Evolutionary conservation across 1,140 invertebrate species (phyloP).

Genomic region (Telenomus remus): DNA sequence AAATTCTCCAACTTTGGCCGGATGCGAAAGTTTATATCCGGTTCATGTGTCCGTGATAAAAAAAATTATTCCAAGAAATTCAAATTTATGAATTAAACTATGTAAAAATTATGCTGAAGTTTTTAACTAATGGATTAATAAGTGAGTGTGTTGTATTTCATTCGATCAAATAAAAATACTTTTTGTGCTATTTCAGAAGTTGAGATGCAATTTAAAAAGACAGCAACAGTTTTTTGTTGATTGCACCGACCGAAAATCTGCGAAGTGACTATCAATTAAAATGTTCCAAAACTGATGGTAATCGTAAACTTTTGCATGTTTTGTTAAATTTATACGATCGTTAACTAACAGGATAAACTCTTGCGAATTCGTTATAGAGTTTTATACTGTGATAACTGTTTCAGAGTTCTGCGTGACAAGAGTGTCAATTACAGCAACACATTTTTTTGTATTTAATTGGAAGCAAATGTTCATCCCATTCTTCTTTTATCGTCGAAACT

Average conservation of each 20-base stretch:
- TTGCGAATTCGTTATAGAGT: conserved; percentile 13
- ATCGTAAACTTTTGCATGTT: conserved; percentile 4
- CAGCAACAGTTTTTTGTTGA: no score
- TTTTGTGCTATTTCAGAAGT: no score
- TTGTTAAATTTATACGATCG: conserved; percentile 17
- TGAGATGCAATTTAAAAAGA: no score
- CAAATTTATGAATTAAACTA: no score
- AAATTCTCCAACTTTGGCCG: no score
- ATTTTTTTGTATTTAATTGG: conserved; percentile 16
- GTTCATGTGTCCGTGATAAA: no score
- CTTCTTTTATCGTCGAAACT: not conserved
- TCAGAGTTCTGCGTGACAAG: conserved; percentile 7
- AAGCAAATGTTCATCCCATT: conserved; percentile 13
- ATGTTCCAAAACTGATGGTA: conserved; percentile 7
- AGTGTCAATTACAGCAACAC: conserved; percentile 10
- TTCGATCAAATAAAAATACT: no score
- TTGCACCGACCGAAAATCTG: conserved; percentile 8
- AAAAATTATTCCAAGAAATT: no score
- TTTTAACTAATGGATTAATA: no score
- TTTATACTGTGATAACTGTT: conserved; percentile 18
- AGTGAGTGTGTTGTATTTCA: no score
- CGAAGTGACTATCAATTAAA: conserved; percentile 18
- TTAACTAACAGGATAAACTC: conserved; percentile 17
- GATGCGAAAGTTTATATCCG: no score
- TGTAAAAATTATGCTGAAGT: no score